phyloP scores from a whole-genome alignment of 2,888 invertebrate species.

The Smittia sp. region DNA sequence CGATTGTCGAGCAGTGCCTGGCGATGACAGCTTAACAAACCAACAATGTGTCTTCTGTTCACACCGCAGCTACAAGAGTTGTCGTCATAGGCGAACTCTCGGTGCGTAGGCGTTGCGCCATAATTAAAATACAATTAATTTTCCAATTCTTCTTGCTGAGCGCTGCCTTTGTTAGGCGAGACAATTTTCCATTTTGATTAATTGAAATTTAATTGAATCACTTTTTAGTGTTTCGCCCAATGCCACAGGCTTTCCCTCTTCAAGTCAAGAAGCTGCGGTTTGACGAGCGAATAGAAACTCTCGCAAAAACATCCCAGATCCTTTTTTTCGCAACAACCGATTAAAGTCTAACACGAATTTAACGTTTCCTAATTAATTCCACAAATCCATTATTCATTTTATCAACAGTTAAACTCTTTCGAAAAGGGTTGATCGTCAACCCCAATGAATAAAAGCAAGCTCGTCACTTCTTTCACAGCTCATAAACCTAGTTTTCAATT shows the following conservation, averaged over 20 bases:
- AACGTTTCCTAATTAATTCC: constrained; percentile 1
- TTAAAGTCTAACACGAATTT: background rate
- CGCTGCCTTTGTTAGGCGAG: background rate
- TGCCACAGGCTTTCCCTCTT: background rate
- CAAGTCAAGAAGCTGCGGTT: background rate
- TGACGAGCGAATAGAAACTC: background rate
- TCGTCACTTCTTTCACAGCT: background rate
- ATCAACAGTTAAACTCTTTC: background rate
- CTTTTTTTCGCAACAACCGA: constrained; percentile 5
- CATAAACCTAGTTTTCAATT: constrained; percentile 33
- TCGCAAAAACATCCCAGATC: background rate
- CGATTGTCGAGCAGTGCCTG: background rate
- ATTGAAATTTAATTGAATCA: constrained; percentile 39
- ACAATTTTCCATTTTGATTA: constrained; percentile 30
- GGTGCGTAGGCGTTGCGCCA: constrained; percentile 30
- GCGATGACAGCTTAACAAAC: background rate
- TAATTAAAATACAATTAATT: constrained; percentile 41
- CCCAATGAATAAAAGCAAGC: background rate
- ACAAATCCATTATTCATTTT: constrained; percentile 22
- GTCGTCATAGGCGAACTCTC: background rate
- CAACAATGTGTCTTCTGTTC: background rate
- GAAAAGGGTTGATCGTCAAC: background rate
- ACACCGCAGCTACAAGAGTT: background rate
- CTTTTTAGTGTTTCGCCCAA: background rate
- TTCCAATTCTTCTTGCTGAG: constrained; percentile 27